Base-by-base conservation (phyloP, 2,888 invertebrate species). In the Drosophila putrida region DNA sequence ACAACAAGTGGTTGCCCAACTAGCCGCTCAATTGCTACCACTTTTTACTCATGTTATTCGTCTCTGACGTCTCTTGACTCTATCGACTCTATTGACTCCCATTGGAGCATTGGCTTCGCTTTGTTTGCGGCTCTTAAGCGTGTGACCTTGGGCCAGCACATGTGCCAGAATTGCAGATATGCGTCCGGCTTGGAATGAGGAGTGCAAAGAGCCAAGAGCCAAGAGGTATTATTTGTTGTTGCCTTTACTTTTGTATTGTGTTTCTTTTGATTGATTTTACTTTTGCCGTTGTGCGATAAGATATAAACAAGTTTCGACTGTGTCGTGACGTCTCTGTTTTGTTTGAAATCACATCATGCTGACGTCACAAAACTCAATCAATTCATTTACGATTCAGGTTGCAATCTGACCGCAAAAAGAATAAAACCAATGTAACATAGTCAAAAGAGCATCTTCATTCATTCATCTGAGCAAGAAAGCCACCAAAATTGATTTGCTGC, bases 1-100 rank as follows among this genome's bases (percentile, higher is more conserved):
- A 85, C 81, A 83, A 78, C 82, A 82, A 88, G 88, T 82, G 82
- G 88, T 82, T 82, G 76, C 82, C 79, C 76, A 82, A 82, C 82
- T 84, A 72, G 63, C 79, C 71, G 65, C 62, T 78, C 75, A 78
- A 71, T 78, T 69, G 78, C 70, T 63, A 66, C 75, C 55, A 65
- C 65, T 63, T 63, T 75, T 68, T 41, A 41, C 59, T 35, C 53
- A 59, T 4, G 33, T 11, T 46, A 54, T 20, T 44, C 44, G 39
- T 51, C 51, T 51, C 51, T 71, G 20, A 27, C 28, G 59, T 28
- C 55, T 8, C 10, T 33, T 8, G 25, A 3, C 43, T 25, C 15
- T 2, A 2, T 20, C 3, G 20, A 20, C 20, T 20, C 20, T 20
- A 20, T 20, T 10, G 47, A 15, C 55, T 13, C 13, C 36, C 60